Base-by-base conservation (phyloP, 1,140 invertebrate species). In the Drosophila tani region DNA sequence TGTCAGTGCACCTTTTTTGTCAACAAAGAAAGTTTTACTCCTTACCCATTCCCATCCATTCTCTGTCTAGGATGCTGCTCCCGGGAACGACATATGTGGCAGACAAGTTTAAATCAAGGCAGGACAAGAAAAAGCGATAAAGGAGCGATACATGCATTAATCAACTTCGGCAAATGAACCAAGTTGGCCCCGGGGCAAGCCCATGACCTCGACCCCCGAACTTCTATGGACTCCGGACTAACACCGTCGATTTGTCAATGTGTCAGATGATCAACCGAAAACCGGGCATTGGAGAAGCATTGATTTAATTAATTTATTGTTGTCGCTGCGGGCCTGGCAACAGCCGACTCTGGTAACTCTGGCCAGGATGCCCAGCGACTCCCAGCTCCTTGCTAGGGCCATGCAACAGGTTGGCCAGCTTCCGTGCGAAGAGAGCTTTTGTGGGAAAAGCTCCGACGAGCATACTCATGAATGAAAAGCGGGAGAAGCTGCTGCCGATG, bases 291-390 rank as follows among this genome's bases (percentile, higher is more conserved):
- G 71, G 81, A 64, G 73, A 75, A 79, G 79, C 81, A 88, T 81
- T 79, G 87, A 88, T 90, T 87, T 90, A 90, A 88, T 88, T 88
- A 88, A 88, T 88, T 88, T 88, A 88, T 88, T 88, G 81, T 73
- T 84, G 45, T 63, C 66, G 75, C 65, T 35, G 41, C 73, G 60
- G 57, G 78, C 82, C 62, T 85, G 50, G 82, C 82, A 85, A 84
- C 82, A 78, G 82, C 24, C 60, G 29, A 53, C 51, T 11, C 24
- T 83, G 76, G 64, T 82, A 87, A 88, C 83, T 58, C 83, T 86
- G 80, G 46, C 43, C 47, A 55, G 67, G 64, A 66, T 49, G 41
- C 29, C 35, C 47, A 29, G 49, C 21, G 49, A 62, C 55, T 67
- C 74, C 77, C 43, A 21, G n/a, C 19, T 35, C 12, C 41, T 43